Conservation (phyloP, 1,140 invertebrate genomes). For the Parasteatoda tepidariorum region DNA sequence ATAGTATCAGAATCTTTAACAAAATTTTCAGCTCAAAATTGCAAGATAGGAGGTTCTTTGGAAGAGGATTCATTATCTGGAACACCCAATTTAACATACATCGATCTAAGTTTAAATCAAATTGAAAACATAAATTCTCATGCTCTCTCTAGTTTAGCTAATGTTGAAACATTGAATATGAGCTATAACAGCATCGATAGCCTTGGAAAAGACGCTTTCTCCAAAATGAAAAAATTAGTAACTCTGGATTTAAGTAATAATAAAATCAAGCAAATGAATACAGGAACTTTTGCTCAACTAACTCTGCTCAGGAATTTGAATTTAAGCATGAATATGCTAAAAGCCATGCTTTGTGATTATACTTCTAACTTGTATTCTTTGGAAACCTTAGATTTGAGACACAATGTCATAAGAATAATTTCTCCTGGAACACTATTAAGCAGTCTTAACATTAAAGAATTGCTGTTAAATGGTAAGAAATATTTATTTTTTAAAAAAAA, state of each 20-base stretch:
- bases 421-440: background rate
- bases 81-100: background rate
- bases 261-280: background rate
- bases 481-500: too few species aligned
- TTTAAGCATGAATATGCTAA: background rate
- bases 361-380: slow-evolving; percentile 16
- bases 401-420: slow-evolving; percentile 7
- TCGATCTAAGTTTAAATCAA: slow-evolving; percentile 13
- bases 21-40: slow-evolving; percentile 6
- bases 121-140: background rate
- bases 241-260: background rate
- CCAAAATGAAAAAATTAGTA: background rate
- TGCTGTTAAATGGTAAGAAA: slow-evolving; percentile 1
- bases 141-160: background rate
- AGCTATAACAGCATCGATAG: slow-evolving; percentile 2
- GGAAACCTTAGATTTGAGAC: background rate
- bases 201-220: slow-evolving; percentile 1
- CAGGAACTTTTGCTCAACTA: slow-evolving; percentile 7
- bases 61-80: background rate
- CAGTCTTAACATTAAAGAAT: background rate
- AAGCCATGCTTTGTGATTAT: slow-evolving; percentile 7
- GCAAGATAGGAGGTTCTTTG: background rate
- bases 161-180: slow-evolving; percentile 4
- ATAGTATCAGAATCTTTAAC: slow-evolving; percentile 7
- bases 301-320: background rate